Percentiles rank a stretch among this genome's conserved stretches.
phyloP scores from a whole-genome alignment of 2,888 invertebrate genomes.

The Willowsia nigromaculata region DNA sequence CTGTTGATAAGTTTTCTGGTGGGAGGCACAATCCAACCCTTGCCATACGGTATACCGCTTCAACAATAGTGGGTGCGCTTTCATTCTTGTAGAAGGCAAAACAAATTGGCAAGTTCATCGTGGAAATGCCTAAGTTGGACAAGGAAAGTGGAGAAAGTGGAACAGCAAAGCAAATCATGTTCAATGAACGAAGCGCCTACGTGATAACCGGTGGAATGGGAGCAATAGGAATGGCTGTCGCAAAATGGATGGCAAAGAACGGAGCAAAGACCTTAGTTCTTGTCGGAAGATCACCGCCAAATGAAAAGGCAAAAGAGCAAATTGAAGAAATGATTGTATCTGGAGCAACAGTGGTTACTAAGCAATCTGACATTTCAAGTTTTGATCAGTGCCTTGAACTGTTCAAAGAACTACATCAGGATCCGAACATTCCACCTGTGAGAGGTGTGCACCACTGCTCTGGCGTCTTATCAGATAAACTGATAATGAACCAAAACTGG shows the following conservation, averaged over 20 bases:
- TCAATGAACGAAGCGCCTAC: constrained; percentile 37
- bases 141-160: too few species aligned
- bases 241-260: constrained; percentile 34
- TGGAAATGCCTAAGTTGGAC: constrained; percentile 9
- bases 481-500: constrained; percentile 26
- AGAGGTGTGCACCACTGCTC: constrained; percentile 53
- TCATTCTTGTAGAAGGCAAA: constrained; percentile 43
- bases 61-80: constrained; percentile 14
- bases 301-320: neutral
- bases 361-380: constrained; percentile 19
- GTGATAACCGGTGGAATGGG: constrained; percentile 48
- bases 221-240: constrained; percentile 42
- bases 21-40: neutral
- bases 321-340: neutral
- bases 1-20: neutral
- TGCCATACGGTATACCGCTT: neutral
- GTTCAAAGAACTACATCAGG: neutral
- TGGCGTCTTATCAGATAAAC: constrained; percentile 32
- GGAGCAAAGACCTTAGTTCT: constrained; percentile 45
- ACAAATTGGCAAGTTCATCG: constrained; percentile 56
- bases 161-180: neutral
- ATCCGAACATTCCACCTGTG: neutral
- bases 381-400: neutral
- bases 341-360: neutral
- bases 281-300: constrained; percentile 32